Conservation (phyloP, 2,888 invertebrate genomes). For the Drosophila nr. medialis region DNA sequence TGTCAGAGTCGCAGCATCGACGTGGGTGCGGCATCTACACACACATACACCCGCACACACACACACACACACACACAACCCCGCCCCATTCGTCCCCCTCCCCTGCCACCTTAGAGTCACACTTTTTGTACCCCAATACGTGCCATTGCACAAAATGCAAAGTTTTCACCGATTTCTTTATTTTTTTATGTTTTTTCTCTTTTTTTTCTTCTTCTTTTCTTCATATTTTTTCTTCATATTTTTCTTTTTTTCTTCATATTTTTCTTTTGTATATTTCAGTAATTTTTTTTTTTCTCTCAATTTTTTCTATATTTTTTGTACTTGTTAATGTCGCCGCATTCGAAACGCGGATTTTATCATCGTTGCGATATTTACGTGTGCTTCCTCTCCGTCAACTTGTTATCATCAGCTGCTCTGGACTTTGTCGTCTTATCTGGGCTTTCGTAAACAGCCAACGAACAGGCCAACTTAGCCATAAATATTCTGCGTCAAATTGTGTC, state of each 20-base stretch:
- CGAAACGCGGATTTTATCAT: slow-evolving; percentile 54
- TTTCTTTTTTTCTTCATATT: neutral
- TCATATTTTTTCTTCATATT: neutral
- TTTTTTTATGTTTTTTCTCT: slow-evolving; percentile 12
- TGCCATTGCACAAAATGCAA: slow-evolving; percentile 63
- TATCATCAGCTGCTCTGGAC: slow-evolving; percentile 32
- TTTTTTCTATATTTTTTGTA: slow-evolving; percentile 25
- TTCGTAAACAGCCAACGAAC: neutral
- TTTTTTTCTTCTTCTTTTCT: slow-evolving; percentile 11
- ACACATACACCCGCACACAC: neutral
- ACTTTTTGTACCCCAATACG: slow-evolving; percentile 44
- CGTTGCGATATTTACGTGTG: slow-evolving; percentile 18
- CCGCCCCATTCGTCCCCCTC: neutral
- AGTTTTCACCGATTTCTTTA: slow-evolving; percentile 51
- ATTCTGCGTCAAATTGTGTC: neutral
- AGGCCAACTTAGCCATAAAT: neutral
- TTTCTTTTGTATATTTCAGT: slow-evolving; percentile 4
- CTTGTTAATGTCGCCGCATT: slow-evolving; percentile 49
- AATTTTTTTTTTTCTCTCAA: neutral
- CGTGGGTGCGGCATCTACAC: slow-evolving; percentile 47
- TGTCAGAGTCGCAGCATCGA: slow-evolving; percentile 43
- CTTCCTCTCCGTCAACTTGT: slow-evolving; percentile 24
- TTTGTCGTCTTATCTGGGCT: slow-evolving; percentile 34
- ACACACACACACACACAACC: neutral
- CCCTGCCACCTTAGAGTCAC: neutral